Evolutionary conservation across 1,140 invertebrate species (phyloP), one percentile per base, ranked within the genome.

Genomic region (Pectinophora gossypiella): DNA sequence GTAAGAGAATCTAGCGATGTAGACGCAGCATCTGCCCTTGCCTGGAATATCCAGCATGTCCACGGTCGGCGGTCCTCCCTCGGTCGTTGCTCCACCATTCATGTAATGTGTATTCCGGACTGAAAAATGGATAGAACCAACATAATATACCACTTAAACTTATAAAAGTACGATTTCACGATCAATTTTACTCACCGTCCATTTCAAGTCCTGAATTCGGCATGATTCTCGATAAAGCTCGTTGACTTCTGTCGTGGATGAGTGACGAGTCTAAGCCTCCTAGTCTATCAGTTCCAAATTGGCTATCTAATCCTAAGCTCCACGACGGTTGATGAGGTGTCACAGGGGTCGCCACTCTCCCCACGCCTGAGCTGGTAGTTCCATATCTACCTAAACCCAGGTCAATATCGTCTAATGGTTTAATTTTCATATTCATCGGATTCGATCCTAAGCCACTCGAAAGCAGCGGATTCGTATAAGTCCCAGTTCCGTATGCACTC

Each of bases 41-140:
- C 95, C 96, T 12, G 96, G 96, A 68, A 98, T 96, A 68, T 98
- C 96, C 66, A 98, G 88, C 94, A 96, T 96, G 71, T 98, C 96
- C 23, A 96, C 94, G 2, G 36, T 40, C 1, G 36, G 36, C 7
- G 36, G 36, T 72, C 93, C 92, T 38, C 88, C 90, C 47, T 93
- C 92, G 4, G 85, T 46, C 43, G 66, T 56, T 35, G 62, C 72
- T 40, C 76, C 71, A n/a, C 89, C 89, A 56, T 90, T 90, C 70
- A 90, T 84, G 60, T 87, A 91, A 72, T 88, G 86, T 18, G 75
- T 72, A 54, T 82, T 87, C 54, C 85, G 74, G 58, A 79, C 87
- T 88, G 70, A 46, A 85, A 79, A 16, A 48, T 48, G 10, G 19
- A 16, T 27, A 48, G 15, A 16, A 44, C n/a, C 12, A 5, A 27